A percentile compares a stretch with the other conserved stretches of the same genome.
These are phyloP conservation scores for Drosophila bipectinata DNA, from an alignment of 1,140 invertebrate species.

Conservation along the genomic window DNA sequence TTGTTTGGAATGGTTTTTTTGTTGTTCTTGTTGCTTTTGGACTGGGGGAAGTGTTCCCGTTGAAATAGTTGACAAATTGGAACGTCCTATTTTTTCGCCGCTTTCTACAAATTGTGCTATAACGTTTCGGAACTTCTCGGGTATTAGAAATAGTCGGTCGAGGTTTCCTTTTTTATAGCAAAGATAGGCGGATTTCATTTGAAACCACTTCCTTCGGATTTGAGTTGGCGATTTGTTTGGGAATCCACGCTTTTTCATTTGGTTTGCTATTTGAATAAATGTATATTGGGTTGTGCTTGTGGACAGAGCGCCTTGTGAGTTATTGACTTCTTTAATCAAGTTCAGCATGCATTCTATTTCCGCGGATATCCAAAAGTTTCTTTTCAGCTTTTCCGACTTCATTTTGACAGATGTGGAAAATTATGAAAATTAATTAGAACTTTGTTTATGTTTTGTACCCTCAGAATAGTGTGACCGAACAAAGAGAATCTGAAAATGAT, in stretches of 20 bases:
- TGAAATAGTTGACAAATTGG: constrained; percentile 31
- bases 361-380: constrained; percentile 73
- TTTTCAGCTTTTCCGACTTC: constrained; percentile 68
- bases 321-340: constrained; percentile 61
- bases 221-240: constrained; percentile 75
- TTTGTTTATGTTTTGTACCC: constrained; percentile 4
- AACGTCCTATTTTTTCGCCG: constrained; percentile 46
- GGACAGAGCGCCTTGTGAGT: constrained; percentile 46
- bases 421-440: not conserved
- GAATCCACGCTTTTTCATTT: constrained; percentile 73
- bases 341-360: constrained; percentile 79
- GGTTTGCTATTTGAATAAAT: constrained; percentile 70
- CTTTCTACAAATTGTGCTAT: constrained; percentile 76
- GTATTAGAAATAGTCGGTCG: constrained; percentile 65
- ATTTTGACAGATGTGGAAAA: constrained; percentile 17
- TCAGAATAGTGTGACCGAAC: constrained; percentile 15
- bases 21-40: not conserved
- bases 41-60: constrained; percentile 16
- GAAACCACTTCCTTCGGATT: constrained; percentile 76
- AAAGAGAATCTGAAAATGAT: not conserved
- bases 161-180: constrained; percentile 78
- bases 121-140: constrained; percentile 63
- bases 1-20: not conserved
- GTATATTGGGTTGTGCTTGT: constrained; percentile 70
- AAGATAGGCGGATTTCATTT: constrained; percentile 78